These are phyloP conservation scores for Andricus quercusramuli DNA, from an alignment of 2,888 invertebrate species.

Conservation along the genomic window DNA sequence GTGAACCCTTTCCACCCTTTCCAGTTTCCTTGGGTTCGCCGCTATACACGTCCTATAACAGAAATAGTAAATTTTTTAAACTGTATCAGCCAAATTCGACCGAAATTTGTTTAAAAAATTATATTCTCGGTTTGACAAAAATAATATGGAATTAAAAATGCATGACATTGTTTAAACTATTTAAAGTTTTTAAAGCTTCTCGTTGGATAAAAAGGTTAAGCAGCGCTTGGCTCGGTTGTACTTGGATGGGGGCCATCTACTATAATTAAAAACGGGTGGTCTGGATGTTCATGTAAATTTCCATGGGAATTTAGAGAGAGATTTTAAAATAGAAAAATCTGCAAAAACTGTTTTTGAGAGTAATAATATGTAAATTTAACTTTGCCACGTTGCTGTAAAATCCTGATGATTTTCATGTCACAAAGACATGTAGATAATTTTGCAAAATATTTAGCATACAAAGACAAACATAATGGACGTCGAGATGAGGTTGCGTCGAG, in stretches of 20 bases:
- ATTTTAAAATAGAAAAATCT: background rate
- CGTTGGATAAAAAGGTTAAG: too few species aligned
- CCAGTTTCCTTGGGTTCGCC: too few species aligned
- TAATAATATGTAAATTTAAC: constrained; percentile 23
- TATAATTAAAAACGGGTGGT: background rate
- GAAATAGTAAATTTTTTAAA: too few species aligned
- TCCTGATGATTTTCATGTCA: constrained; percentile 13
- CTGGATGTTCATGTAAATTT: background rate
- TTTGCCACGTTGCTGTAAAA: constrained; percentile 11
- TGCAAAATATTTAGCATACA: constrained; percentile 73
- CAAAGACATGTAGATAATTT: constrained; percentile 63
- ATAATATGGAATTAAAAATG: too few species aligned
- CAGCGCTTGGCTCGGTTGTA: too few species aligned
- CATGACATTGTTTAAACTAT: too few species aligned
- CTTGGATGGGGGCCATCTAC: background rate
- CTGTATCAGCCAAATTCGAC: too few species aligned
- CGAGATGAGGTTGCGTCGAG: constrained; percentile 71
- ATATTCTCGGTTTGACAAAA: too few species aligned
- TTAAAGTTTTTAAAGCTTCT: too few species aligned
- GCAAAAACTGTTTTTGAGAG: background rate
- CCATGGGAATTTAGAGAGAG: background rate
- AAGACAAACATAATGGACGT: constrained; percentile 73
- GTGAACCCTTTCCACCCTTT: too few species aligned
- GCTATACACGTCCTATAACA: too few species aligned
- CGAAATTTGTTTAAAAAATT: too few species aligned